Evolutionary conservation across 2,113 vertebrate genomes (phyloP).

Genomic region (Eonycteris spelaea): DNA sequence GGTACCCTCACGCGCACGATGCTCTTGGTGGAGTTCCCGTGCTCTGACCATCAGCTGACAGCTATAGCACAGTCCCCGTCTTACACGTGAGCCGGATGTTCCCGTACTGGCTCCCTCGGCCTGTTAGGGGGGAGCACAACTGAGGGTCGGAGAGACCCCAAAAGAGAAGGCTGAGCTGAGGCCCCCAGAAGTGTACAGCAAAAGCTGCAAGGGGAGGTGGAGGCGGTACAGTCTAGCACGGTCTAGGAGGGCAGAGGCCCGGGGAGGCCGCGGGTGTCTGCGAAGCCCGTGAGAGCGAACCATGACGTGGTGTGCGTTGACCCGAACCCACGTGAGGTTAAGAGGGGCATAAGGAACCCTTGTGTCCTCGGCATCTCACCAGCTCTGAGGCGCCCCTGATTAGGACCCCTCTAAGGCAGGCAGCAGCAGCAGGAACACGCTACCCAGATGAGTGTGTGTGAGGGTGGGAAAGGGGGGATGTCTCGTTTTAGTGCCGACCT

Average conservation of each 20-base stretch:
- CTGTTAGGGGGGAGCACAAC: not conserved
- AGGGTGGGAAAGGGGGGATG: not conserved
- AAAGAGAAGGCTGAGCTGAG: not conserved
- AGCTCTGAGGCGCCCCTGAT: not conserved
- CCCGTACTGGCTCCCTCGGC: not conserved
- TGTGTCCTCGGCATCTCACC: not conserved
- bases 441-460: not conserved
- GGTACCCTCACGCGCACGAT: not conserved
- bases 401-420: not conserved
- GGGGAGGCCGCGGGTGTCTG: not conserved
- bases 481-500: not conserved
- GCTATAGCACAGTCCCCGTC: not conserved
- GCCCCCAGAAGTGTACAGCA: not conserved
- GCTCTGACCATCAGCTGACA: not conserved
- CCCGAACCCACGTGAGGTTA: not conserved
- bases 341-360: not conserved
- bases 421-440: not conserved
- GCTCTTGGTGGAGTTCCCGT: not conserved
- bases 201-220: not conserved
- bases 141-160: not conserved
- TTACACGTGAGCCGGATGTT: not conserved
- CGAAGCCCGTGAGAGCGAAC: not conserved
- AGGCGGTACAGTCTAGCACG: not conserved
- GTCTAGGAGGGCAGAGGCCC: not conserved
- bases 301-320: fast-evolving